A percentile compares a stretch with the other conserved stretches of the same genome.
These are phyloP conservation scores for Potamarius usumacintae DNA, from an alignment of 2,113 vertebrate genomes.

Conservation along the genomic window DNA sequence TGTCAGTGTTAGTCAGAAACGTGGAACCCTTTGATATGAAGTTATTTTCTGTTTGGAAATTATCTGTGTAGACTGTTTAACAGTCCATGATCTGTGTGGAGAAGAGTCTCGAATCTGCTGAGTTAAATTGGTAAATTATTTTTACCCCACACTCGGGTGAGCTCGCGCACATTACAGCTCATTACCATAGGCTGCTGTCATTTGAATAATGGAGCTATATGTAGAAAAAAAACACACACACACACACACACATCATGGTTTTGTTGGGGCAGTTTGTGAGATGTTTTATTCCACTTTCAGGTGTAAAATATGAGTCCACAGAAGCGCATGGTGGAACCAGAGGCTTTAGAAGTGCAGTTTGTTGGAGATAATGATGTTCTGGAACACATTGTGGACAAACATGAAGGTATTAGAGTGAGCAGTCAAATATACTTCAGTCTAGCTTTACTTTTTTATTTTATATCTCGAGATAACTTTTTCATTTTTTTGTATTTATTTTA, in stretches of 20 bases:
- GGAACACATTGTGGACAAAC: constrained; percentile 87
- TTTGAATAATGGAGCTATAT: not conserved
- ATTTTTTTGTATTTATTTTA: not conserved
- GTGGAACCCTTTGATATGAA: not conserved
- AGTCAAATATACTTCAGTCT: not conserved
- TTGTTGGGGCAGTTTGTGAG: not conserved
- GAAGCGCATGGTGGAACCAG: constrained; percentile 42
- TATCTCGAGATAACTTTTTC: not conserved
- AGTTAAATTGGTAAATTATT: not conserved
- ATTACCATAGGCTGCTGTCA: not conserved
- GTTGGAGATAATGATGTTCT: constrained; percentile 87
- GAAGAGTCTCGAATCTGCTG: not conserved
- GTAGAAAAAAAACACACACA: not conserved
- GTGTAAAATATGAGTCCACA: constrained; percentile 70
- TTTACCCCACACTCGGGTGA: not conserved
- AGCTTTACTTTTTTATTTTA: not conserved
- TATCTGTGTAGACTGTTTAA: not conserved
- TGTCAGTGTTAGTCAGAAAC: not conserved
- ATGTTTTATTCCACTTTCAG: not conserved
- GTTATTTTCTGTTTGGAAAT: not conserved
- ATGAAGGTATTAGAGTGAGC: constrained; percentile 71
- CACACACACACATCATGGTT: no score
- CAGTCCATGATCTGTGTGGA: not conserved
- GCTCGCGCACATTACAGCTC: not conserved
- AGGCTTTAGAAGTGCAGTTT: constrained; percentile 79